Evolutionary conservation across 2,888 invertebrate genomes (phyloP).

Genomic region (Scotopteryx bipunctaria): DNA sequence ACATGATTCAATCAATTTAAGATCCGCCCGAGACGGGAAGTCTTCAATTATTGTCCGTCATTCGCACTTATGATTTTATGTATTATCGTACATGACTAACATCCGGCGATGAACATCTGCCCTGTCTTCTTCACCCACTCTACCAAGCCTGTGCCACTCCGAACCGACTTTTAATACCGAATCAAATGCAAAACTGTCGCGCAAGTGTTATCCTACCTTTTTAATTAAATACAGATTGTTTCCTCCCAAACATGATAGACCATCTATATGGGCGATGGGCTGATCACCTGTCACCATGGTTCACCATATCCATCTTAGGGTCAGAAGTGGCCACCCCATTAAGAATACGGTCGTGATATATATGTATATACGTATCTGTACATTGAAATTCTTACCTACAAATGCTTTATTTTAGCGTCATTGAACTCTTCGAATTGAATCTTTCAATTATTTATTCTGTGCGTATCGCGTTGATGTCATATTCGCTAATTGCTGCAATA

Average conservation of each 20-base stretch:
- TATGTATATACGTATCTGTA: neutral
- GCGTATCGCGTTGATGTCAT: slow-evolving; percentile 37
- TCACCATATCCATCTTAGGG: too few relatives aligned
- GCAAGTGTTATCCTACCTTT: too few relatives aligned
- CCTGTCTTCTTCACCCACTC: slow-evolving; percentile 41
- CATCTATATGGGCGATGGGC: too few relatives aligned
- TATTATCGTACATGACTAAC: slow-evolving; percentile 69
- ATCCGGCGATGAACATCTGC: slow-evolving; percentile 75
- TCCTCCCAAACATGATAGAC: too few relatives aligned
- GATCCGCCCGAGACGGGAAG: slow-evolving; percentile 66
- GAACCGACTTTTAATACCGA: neutral
- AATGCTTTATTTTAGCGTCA: neutral
- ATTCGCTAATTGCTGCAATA: slow-evolving; percentile 41
- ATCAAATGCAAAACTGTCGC: too few relatives aligned
- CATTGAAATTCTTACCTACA: neutral
- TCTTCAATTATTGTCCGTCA: slow-evolving; percentile 73
- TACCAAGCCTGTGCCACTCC: slow-evolving; percentile 26
- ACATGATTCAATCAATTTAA: slow-evolving; percentile 55
- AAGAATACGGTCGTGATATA: neutral
- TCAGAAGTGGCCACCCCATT: too few relatives aligned
- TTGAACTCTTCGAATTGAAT: neutral
- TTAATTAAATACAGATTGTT: too few relatives aligned
- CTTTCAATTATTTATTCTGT: neutral
- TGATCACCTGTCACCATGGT: too few relatives aligned
- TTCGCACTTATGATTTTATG: slow-evolving; percentile 55